A percentile compares a stretch with the other conserved stretches of the same genome.
Conservation (phyloP, 2,113 vertebrate species). For the Passer domesticus region DNA sequence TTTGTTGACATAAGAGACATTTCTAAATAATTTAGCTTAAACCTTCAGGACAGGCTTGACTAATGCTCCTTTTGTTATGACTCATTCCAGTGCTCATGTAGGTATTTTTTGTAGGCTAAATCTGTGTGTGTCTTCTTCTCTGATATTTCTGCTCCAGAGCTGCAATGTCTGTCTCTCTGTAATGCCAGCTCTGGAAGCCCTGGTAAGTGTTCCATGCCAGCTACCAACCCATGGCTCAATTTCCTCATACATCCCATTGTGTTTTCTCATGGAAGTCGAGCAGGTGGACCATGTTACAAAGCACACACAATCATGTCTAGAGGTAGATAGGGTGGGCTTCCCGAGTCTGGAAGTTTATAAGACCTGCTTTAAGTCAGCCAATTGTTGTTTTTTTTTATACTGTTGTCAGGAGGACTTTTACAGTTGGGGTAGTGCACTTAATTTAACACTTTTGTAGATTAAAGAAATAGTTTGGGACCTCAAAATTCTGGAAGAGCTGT, state of each 20-base stretch:
- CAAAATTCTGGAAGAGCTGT: not conserved
- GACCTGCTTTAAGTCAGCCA: not conserved
- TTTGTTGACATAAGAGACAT: not conserved
- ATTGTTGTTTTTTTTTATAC: not conserved
- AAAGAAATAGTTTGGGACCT: not conserved
- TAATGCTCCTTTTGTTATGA: not conserved
- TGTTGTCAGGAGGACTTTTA: not conserved
- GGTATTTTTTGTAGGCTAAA: not conserved
- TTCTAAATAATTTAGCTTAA: not conserved
- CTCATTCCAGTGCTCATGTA: not conserved
- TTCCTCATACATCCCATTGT: fast-evolving
- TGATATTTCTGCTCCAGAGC: not conserved
- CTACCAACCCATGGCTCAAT: not conserved
- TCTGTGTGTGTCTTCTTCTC: not conserved
- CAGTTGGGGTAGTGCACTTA: not conserved
- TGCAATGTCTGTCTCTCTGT: not conserved
- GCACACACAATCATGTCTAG: fast-evolving
- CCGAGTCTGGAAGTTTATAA: not conserved
- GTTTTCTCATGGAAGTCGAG: fast-evolving
- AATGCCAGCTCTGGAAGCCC: not conserved
- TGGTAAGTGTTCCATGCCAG: not conserved
- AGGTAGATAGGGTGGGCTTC: fast-evolving
- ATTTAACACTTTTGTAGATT: not conserved
- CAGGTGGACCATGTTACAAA: not conserved
- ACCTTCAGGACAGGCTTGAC: not conserved